phyloP scores from a whole-genome alignment of 2,888 invertebrate genomes.

The Drosophila engyochracea region DNA sequence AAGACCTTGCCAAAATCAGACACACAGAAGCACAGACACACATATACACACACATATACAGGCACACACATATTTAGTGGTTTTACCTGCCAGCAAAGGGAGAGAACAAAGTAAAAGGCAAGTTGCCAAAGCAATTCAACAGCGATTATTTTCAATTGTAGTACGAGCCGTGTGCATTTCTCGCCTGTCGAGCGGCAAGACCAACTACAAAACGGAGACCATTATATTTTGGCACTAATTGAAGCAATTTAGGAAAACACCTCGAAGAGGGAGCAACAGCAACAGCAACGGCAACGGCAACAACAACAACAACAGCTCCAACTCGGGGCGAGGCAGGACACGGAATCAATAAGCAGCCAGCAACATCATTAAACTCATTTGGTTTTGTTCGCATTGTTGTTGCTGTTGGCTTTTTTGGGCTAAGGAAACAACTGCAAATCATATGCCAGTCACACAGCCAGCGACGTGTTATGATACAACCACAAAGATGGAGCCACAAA shows the following conservation, averaged over 20 bases:
- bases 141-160: constrained; percentile 76
- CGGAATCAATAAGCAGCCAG: constrained; percentile 68
- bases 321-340: constrained; percentile 37
- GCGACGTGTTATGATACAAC: constrained; percentile 78
- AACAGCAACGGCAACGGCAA: constrained; percentile 1
- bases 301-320: background rate
- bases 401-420: constrained; percentile 16
- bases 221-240: constrained; percentile 80
- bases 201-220: constrained; percentile 68
- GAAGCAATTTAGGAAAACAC: constrained; percentile 79
- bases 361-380: constrained; percentile 66
- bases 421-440: constrained; percentile 48
- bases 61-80: constrained; percentile 15
- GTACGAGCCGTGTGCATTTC: constrained; percentile 29
- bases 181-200: constrained; percentile 9
- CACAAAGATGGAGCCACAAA: constrained; percentile 51
- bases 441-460: constrained; percentile 79
- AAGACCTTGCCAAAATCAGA: background rate
- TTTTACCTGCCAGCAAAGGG: constrained; percentile 23
- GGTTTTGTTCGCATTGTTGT: constrained; percentile 28
- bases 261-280: constrained; percentile 47
- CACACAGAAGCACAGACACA: background rate
- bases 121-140: constrained; percentile 67
- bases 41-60: background rate
- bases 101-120: constrained; percentile 58